Evolutionary conservation across 1,140 invertebrate genomes (phyloP), one percentile per base, ranked within the genome.

Genomic region (Zelostemma sp.): DNA sequence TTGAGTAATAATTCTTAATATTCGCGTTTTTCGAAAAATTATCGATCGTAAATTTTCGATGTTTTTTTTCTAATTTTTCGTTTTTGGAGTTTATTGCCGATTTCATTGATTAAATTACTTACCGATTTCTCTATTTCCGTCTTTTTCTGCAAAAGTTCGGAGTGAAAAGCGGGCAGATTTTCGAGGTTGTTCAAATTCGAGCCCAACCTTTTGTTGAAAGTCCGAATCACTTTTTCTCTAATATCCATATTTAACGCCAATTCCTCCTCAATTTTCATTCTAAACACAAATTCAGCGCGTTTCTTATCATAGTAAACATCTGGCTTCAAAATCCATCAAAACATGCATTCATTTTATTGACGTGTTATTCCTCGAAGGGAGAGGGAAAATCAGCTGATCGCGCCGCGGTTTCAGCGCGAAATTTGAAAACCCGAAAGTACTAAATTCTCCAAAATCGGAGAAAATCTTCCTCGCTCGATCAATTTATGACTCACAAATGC

Each of bases 121-220:
- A 90, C 89, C 70, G 86, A 85, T 74, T 87, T 80, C 79, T 89
- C 86, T 50, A 91, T 79, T 40, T 76, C 64, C 63, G 86, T 77
- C 58, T 87, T 85, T 28, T 86, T 80, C 48, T 79, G 47, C 66
- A 83, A 81, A 55, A 90, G 84, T 64, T 84, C 77, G 16, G 80
- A 60, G 72, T 90, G 87, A 12, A 90, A 78, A 40, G 84, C 74
- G 4, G 80, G 55, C 35, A 89, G 81, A 19, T 84, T 82, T 53
- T 86, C 76, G 16, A 88, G 72, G 51, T 85, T 87, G 46, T 86
- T 87, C 28, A 88, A 76, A 69, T 88, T 84, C 6, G 82, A 85
- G 18, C 87, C 87, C 17, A 91, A 85, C 68, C 89, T 82, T 11
- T 73, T 68, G 57, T 91, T 91, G 6, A 91, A 80, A 55, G 83